Base-by-base conservation (phyloP, 2,797 vertebrate species). In the Oryzias dopingdopingensis region DNA sequence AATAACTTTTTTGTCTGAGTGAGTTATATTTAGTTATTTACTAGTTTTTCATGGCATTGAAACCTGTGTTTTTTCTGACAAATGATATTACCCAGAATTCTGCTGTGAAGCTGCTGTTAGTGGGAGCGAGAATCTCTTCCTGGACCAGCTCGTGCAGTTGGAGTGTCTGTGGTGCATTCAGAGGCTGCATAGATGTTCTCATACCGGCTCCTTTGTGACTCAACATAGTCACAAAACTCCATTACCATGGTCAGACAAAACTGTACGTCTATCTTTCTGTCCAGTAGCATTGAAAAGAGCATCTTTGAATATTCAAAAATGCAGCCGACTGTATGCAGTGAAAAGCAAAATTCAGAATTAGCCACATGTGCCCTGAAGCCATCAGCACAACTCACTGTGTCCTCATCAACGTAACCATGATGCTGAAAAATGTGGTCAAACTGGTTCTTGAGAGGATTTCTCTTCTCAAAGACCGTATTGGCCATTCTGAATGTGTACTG, bases 1-100 rank as follows among this genome's bases (percentile, higher is more conserved):
- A 22, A 22, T 22, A 22, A 22, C 20, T 22, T 22, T 2, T 2
- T 22, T 22, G 20, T 22, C 20, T 22, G 1, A 22, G 20, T 22
- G 20, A 22, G 20, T 22, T 22, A 2, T 2, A 22, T 22, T 22
- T 22, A 22, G 20, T 22, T 22, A 22, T 22, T 22, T 6, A 26
- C 24, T 26, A 4, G 4, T 26, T 26, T 26, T 26, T 26, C 24
- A 26, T 26, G 24, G 24, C 4, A 15, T 12, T 12, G 14, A 41
- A 12, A 41, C 14, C 10, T 12, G 23, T 48, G 3, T 40, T 17
- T 43, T 49, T 15, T 59, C 56, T 74, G 76, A 58, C 5, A 23
- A 68, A 74, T 56, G n/a, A 69, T 59, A 45, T 71, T 66, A 47
- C 76, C 67, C 63, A 80, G 18, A 71, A 76, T 50, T 0, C 20